A percentile compares a stretch with the other conserved stretches of the same genome.
Evolutionary conservation across 2,113 vertebrate species (phyloP).

Genomic region (Dasyurus viverrinus): DNA sequence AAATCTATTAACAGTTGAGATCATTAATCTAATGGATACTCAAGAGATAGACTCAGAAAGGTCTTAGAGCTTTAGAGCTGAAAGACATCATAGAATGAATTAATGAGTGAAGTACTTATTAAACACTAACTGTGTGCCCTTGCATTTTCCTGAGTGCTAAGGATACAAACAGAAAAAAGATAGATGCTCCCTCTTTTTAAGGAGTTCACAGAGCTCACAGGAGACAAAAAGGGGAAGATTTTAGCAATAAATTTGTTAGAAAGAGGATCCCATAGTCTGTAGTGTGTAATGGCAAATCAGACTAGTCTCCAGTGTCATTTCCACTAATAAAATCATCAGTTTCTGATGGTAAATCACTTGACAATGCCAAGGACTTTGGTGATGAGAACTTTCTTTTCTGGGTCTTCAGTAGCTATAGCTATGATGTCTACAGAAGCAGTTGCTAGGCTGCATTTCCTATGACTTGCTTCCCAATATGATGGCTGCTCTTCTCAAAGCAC

Average conservation of each 20-base stretch:
- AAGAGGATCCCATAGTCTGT: no score
- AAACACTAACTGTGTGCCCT: background rate
- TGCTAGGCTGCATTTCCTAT: background rate
- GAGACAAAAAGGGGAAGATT: background rate
- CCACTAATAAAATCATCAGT: background rate
- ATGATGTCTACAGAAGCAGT: background rate
- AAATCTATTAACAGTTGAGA: background rate
- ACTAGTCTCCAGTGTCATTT: background rate
- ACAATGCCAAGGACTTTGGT: background rate
- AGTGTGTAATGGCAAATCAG: background rate
- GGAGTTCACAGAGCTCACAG: background rate
- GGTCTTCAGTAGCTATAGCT: background rate
- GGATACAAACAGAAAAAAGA: background rate
- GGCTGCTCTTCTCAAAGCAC: no score
- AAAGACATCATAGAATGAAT: background rate
- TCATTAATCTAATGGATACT: background rate
- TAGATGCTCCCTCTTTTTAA: background rate
- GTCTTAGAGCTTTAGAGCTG: background rate
- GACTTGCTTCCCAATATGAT: no score
- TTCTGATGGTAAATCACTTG: background rate
- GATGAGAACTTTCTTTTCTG: background rate
- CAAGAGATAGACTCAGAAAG: no score
- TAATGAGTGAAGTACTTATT: background rate
- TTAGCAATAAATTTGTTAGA: background rate
- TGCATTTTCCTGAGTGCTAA: background rate